These are phyloP conservation scores for Sciurus niger DNA, from an alignment of 2,113 vertebrate genomes.

Conservation along the genomic window DNA sequence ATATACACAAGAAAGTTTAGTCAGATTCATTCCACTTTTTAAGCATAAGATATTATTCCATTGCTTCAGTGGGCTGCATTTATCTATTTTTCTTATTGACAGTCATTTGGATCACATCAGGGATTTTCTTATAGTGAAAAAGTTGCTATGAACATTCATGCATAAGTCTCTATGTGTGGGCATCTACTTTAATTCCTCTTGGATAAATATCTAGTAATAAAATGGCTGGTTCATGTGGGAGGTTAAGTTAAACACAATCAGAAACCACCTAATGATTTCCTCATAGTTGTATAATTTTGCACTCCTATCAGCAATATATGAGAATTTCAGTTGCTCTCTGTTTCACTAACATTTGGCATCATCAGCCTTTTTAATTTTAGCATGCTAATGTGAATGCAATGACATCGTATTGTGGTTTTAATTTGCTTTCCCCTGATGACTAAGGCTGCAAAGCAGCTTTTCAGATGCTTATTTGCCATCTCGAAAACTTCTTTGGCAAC, in stretches of 20 bases:
- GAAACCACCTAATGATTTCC: neutral
- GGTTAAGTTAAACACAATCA: neutral
- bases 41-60: neutral
- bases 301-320: neutral
- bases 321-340: neutral
- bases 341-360: neutral
- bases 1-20: too few relatives aligned
- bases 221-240: neutral
- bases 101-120: neutral
- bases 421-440: constrained; percentile 29
- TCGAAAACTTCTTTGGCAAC: neutral
- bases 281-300: neutral
- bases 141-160: neutral
- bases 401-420: constrained; percentile 6
- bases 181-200: neutral
- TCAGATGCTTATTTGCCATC: neutral
- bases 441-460: neutral
- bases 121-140: neutral
- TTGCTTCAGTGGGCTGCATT: too few relatives aligned
- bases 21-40: too few relatives aligned
- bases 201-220: neutral
- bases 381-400: neutral
- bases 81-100: neutral
- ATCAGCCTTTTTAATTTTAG: constrained; percentile 47
- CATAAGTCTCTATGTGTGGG: neutral